Percentiles rank a stretch among this genome's conserved stretches.
phyloP scores from a whole-genome alignment of 2,113 vertebrate genomes.

The Murina feae region DNA sequence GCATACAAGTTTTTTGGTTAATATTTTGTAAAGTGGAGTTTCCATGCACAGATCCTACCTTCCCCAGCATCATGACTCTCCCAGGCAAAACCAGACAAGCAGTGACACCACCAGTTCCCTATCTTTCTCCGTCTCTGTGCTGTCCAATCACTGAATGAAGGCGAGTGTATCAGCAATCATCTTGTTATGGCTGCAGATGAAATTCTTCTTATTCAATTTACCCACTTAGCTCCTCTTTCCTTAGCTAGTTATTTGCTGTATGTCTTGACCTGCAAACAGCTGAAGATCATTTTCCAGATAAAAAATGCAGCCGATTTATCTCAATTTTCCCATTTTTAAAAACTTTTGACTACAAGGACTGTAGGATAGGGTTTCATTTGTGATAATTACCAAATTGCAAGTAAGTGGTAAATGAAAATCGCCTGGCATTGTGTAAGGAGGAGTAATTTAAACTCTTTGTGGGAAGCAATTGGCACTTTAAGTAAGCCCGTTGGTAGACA shows the following conservation, averaged over 20 bases:
- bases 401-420: not conserved
- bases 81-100: not conserved
- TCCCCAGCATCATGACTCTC: not conserved
- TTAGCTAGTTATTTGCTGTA: not conserved
- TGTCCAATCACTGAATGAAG: not conserved
- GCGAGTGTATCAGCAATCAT: conserved; percentile 9
- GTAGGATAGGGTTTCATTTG: conserved; percentile 10
- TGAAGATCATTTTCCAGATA: conserved; percentile 49
- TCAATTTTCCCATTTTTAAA: conserved; percentile 34
- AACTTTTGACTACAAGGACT: conserved; percentile 21
- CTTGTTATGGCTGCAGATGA: not conserved
- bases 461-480: conserved; percentile 40
- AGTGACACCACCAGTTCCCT: not conserved
- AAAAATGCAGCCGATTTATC: not conserved
- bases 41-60: not conserved
- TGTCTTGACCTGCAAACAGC: not conserved
- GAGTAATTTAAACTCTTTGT: conserved; percentile 41
- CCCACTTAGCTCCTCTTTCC: not conserved
- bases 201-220: not conserved
- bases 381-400: conserved; percentile 54
- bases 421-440: not conserved
- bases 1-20: too few species aligned
- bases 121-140: not conserved
- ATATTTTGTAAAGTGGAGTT: not conserved
- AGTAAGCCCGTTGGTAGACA: not conserved